Evolutionary conservation across 2,888 invertebrate species (phyloP).

Genomic region (Holacanthella duospinosa): DNA sequence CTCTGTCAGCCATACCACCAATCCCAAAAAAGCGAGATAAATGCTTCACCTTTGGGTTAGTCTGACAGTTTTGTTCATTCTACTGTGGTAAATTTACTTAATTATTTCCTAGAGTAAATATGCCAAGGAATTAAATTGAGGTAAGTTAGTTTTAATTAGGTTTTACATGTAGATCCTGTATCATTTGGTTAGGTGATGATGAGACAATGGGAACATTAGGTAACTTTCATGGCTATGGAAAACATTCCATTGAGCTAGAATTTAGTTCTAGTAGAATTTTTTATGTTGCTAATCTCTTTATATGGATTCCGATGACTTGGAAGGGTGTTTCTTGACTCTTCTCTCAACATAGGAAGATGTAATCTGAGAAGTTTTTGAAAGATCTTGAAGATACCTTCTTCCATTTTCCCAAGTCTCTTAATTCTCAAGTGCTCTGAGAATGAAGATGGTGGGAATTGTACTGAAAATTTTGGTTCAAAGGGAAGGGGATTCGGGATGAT

Average conservation of each 20-base stretch:
- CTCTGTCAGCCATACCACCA: background rate
- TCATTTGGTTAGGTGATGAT: background rate
- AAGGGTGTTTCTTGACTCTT: too few species aligned
- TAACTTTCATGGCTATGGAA: background rate
- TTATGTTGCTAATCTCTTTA: background rate
- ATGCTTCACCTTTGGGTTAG: background rate
- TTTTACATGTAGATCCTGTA: background rate
- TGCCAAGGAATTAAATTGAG: background rate
- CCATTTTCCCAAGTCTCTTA: background rate
- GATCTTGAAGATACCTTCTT: background rate
- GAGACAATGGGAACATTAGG: background rate
- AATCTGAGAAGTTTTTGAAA: background rate
- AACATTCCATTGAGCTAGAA: too few species aligned
- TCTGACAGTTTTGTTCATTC: too few species aligned
- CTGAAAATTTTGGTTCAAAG: background rate
- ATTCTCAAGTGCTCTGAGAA: background rate
- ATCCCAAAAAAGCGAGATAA: background rate
- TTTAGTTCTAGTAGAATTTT: too few species aligned
- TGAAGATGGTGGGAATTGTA: background rate
- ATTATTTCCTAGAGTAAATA: background rate
- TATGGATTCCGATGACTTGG: too few species aligned
- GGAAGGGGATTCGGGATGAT: background rate
- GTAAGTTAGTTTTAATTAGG: background rate
- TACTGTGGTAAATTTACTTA: too few species aligned
- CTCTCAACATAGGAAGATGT: too few species aligned